A percentile compares a stretch with the other conserved stretches of the same genome.
phyloP scores from a whole-genome alignment of 2,113 vertebrate species.

The Ceyx melanurus region DNA sequence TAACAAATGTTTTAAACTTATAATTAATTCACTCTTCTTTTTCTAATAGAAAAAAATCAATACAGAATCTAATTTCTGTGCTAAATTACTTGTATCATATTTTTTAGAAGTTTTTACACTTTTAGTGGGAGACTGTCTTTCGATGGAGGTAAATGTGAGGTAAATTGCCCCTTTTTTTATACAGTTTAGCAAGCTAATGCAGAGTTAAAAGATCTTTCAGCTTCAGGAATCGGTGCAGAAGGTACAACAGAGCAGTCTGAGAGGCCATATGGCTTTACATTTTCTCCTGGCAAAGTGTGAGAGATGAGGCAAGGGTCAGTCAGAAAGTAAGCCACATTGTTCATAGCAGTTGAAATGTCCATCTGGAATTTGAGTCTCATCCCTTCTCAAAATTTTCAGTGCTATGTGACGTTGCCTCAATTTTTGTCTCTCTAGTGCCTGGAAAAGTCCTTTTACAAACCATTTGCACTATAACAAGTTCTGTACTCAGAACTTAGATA shows the following conservation, averaged over 20 bases:
- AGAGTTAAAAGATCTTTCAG: neutral
- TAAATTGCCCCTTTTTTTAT: neutral
- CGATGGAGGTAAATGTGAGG: neutral
- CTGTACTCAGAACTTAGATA: neutral
- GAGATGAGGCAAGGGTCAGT: neutral
- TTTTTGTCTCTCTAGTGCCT: neutral
- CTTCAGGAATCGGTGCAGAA: neutral
- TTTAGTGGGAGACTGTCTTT: neutral
- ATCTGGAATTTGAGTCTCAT: constrained; percentile 21
- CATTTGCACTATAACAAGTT: neutral
- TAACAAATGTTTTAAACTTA: neutral
- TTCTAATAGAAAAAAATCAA: neutral
- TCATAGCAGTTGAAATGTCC: constrained; percentile 14
- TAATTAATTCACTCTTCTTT: neutral
- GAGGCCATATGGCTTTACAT: neutral
- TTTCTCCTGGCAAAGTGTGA: neutral
- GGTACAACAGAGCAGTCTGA: neutral
- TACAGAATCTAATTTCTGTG: neutral
- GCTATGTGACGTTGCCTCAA: neutral
- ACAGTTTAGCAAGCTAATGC: neutral
- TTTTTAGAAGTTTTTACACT: neutral
- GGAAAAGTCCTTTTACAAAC: neutral
- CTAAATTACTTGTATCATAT: neutral
- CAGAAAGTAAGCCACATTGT: neutral
- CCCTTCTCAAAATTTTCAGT: neutral